Evolutionary conservation across 2,888 invertebrate species (phyloP), one percentile per base, ranked within the genome.

Genomic region (Sarcophaga subvicina): DNA sequence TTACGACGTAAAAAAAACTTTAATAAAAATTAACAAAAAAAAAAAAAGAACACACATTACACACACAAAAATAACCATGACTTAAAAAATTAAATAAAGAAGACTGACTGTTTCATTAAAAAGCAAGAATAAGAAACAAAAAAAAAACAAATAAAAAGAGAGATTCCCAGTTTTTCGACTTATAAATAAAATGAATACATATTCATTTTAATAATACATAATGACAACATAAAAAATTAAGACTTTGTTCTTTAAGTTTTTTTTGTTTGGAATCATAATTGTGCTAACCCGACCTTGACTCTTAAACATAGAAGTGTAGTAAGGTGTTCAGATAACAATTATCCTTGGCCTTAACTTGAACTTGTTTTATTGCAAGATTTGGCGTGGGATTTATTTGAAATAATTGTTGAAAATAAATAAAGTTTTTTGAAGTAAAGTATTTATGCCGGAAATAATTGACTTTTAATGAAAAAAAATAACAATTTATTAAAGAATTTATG

Each of bases 371-470:
- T n/a, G 5, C 59, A n/a, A 14, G 4, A 37, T 14, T n/a, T 59
- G 45, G 78, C 81, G 84, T 87, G 83, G 87, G 84, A 87, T 81
- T 83, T 77, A 63, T 76, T 70, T 47, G 0, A 25, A 72, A 60
- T 66, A 70, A 69, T 25, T 69, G 12, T 54, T 64, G 54, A 25
- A 37, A 37, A 37, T 37, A 10, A 37, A 47, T 17, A 59, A 59
- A 63, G 54, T 59, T 66, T 59, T 71, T 47, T 12, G 11, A 71
- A 62, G 2, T n/a, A 8, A 70, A 60, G 27, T 47, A 60, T 83
- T 66, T 62, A 79, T 79, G 77, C 83, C 83, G 87, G 87, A 87
- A 81, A 84, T 86, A 77, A 83, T 81, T 83, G 80, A 72, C 77
- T 80, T 27, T 67, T 67, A 80, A 70, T 63, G 69, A n/a, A 4